These are phyloP conservation scores for Girardinichthys multiradiatus DNA, from an alignment of 2,113 vertebrate genomes.

Conservation along the genomic window DNA sequence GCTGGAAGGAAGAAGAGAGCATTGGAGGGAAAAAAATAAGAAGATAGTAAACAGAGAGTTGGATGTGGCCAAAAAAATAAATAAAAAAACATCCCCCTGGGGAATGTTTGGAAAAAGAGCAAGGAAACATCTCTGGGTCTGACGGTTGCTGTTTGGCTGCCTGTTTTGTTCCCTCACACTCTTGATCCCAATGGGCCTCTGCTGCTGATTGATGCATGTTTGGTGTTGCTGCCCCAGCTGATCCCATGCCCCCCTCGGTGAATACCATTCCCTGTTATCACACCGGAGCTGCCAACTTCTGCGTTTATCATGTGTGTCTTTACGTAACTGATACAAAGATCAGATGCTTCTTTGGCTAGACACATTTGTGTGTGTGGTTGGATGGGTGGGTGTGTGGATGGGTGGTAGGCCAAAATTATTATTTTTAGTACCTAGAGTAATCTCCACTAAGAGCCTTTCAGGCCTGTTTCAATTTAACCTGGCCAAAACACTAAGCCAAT, in stretches of 20 bases:
- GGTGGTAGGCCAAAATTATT: constrained; percentile 71
- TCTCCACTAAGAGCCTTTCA: constrained; percentile 92
- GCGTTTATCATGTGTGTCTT: constrained; percentile 23
- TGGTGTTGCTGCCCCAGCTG: constrained; percentile 68
- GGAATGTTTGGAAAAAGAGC: constrained; percentile 76
- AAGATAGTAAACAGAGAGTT: constrained; percentile 35
- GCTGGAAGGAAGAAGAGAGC: constrained; percentile 30
- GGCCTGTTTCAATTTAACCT: constrained; percentile 90
- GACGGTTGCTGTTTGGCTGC: constrained; percentile 73
- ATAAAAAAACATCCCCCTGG: constrained; percentile 47
- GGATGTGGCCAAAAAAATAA: constrained; percentile 46
- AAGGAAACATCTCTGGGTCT: constrained; percentile 68
- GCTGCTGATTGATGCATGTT: constrained; percentile 66
- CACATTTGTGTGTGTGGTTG: constrained; percentile 77
- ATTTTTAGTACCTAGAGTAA: constrained; percentile 94
- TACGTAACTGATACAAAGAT: constrained; percentile 64
- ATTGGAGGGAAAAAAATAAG: constrained; percentile 3
- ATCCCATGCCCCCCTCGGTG: constrained; percentile 57
- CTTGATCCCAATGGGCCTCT: constrained; percentile 56
- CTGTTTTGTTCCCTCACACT: constrained; percentile 31
- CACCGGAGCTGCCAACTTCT: constrained; percentile 22
- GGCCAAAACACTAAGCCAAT: constrained; percentile 94
- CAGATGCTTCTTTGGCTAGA: constrained; percentile 80
- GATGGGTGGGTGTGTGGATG: constrained; percentile 18
- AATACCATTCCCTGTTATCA: constrained; percentile 58